phyloP scores from a whole-genome alignment of 2,113 vertebrate species.

The Prinia subflava region DNA sequence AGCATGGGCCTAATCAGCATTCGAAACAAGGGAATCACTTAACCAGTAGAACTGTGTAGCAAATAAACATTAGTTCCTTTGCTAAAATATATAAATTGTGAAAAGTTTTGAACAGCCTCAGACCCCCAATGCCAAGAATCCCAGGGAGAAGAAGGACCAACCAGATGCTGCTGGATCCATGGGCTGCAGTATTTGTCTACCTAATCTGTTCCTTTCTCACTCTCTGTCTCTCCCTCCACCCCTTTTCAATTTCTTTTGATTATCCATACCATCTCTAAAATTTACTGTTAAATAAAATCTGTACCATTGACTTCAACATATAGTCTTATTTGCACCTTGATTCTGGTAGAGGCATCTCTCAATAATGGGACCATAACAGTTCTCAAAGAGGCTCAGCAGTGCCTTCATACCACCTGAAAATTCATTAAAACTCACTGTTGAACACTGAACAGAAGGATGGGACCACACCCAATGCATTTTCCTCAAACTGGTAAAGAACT shows the following conservation, averaged over 20 bases:
- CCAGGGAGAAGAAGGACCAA: background rate
- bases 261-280: background rate
- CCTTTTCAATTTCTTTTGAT: background rate
- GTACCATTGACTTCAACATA: background rate
- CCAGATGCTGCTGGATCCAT: background rate
- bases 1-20: background rate
- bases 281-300: background rate
- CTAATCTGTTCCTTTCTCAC: background rate
- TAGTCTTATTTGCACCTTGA: background rate
- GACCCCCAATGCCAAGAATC: fast-evolving
- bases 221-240: background rate
- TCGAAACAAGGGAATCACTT: background rate
- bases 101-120: background rate
- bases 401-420: background rate
- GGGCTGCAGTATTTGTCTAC: background rate
- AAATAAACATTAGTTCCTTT: background rate
- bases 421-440: background rate
- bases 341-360: background rate
- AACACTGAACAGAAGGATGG: background rate
- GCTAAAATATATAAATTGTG: background rate
- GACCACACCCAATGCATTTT: background rate
- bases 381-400: background rate
- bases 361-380: background rate
- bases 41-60: background rate
- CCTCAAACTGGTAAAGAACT: background rate